phyloP scores from a whole-genome alignment of 2,888 invertebrate species.

The Escarpia spicata region DNA sequence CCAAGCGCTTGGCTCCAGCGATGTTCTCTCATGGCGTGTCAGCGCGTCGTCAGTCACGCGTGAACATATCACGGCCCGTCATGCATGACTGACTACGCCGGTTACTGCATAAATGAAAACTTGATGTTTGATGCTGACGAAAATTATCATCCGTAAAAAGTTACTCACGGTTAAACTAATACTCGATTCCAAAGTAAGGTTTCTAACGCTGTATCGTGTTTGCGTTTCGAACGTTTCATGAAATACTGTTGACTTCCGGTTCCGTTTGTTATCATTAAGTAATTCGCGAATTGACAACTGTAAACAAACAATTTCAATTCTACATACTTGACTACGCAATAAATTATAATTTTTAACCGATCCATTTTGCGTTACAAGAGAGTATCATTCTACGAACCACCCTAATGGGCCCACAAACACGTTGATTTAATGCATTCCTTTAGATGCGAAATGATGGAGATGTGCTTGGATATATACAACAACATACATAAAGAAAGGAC shows the following conservation, averaged over 20 bases:
- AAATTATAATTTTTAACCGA: no score
- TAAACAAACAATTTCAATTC: not conserved
- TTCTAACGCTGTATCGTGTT: not conserved
- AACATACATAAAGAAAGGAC: no score
- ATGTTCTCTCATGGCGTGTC: not conserved
- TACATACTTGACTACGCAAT: not conserved
- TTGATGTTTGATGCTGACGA: not conserved
- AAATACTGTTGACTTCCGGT: not conserved
- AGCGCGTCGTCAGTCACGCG: not conserved
- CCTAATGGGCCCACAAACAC: no score
- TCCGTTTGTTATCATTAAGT: not conserved
- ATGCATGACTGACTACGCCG: not conserved
- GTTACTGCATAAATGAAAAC: slow-evolving; percentile 3
- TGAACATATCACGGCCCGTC: not conserved
- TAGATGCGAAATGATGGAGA: no score
- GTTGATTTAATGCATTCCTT: no score
- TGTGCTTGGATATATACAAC: no score
- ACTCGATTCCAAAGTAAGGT: not conserved
- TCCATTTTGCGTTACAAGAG: no score
- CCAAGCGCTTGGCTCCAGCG: not conserved
- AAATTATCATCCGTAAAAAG: not conserved
- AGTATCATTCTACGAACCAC: no score
- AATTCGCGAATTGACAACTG: not conserved
- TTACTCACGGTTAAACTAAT: not conserved
- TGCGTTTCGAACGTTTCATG: not conserved